These are phyloP conservation scores for Lasioglossum albipes DNA, from an alignment of 1,140 invertebrate genomes.

Conservation along the genomic window DNA sequence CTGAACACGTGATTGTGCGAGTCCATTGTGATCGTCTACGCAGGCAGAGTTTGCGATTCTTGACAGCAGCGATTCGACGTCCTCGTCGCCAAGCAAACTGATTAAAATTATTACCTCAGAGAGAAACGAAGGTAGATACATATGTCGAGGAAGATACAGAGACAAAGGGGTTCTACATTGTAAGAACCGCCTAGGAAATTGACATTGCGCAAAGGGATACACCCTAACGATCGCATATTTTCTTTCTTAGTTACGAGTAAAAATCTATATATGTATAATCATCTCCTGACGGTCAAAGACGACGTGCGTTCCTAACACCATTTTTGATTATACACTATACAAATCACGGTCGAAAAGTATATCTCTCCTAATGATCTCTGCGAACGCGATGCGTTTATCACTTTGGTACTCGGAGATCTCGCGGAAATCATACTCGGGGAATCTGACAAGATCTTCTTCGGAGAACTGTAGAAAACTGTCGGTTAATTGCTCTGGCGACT, in stretches of 20 bases:
- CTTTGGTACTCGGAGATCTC: too few species aligned
- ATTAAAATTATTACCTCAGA: conserved; percentile 50
- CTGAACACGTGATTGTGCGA: neutral
- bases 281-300: conserved; percentile 49
- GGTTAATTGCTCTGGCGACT: too few species aligned
- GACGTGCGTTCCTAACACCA: neutral
- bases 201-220: conserved; percentile 71
- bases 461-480: too few species aligned
- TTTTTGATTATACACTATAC: conserved; percentile 22
- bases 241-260: conserved; percentile 46
- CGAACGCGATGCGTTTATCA: too few species aligned
- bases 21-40: neutral
- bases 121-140: conserved; percentile 60
- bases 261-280: conserved; percentile 44
- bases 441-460: too few species aligned
- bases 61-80: neutral
- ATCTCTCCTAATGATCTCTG: too few species aligned
- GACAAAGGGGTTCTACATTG: conserved; percentile 55
- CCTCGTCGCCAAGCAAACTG: neutral
- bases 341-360: neutral
- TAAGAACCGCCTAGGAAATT: conserved; percentile 72
- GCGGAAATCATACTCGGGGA: too few species aligned
- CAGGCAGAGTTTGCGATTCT: neutral
- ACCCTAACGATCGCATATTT: conserved; percentile 49
- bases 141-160: conserved; percentile 64